Percentiles rank a stretch among this genome's conserved stretches.
Evolutionary conservation across 1,140 invertebrate genomes (phyloP).

Genomic region (Drepana arcuata): DNA sequence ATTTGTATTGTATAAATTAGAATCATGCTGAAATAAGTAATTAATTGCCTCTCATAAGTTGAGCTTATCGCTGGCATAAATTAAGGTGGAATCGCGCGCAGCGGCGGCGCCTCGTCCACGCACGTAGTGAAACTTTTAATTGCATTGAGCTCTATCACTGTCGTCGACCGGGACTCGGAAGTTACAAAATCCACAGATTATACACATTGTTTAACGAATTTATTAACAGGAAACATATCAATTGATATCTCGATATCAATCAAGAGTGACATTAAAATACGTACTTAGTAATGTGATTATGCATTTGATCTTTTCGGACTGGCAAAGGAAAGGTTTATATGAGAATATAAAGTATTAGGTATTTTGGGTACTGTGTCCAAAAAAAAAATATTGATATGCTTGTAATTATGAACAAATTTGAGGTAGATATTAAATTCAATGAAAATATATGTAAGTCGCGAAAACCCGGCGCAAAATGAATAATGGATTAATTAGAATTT

Average conservation of each 20-base stretch:
- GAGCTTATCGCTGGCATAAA: slow-evolving; percentile 64
- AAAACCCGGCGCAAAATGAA: slow-evolving; percentile 14
- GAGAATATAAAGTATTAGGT: too few species aligned
- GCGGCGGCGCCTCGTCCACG: slow-evolving; percentile 53
- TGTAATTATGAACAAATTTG: too few species aligned
- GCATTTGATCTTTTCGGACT: too few species aligned
- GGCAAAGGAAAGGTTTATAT: too few species aligned
- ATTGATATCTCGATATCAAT: too few species aligned
- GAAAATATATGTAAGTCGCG: slow-evolving; percentile 18
- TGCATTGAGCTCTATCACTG: slow-evolving; percentile 65
- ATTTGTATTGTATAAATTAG: slow-evolving; percentile 32
- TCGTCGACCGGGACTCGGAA: slow-evolving; percentile 54
- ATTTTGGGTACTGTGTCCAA: too few species aligned
- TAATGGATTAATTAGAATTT: slow-evolving; percentile 33
- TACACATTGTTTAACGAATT: too few species aligned
- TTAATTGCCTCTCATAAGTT: slow-evolving; percentile 67
- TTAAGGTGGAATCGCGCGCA: slow-evolving; percentile 59
- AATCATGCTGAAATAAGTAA: slow-evolving; percentile 63
- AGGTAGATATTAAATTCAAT: slow-evolving; percentile 8
- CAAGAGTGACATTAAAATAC: too few species aligned
- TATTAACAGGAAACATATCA: too few species aligned
- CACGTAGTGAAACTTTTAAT: slow-evolving; percentile 70
- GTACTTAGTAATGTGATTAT: too few species aligned
- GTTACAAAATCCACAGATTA: too few species aligned
- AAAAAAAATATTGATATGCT: too few species aligned